Evolutionary conservation across 2,113 vertebrate genomes (phyloP), one percentile per base, ranked within the genome.

Genomic region (Thamnaconus septentrionalis): DNA sequence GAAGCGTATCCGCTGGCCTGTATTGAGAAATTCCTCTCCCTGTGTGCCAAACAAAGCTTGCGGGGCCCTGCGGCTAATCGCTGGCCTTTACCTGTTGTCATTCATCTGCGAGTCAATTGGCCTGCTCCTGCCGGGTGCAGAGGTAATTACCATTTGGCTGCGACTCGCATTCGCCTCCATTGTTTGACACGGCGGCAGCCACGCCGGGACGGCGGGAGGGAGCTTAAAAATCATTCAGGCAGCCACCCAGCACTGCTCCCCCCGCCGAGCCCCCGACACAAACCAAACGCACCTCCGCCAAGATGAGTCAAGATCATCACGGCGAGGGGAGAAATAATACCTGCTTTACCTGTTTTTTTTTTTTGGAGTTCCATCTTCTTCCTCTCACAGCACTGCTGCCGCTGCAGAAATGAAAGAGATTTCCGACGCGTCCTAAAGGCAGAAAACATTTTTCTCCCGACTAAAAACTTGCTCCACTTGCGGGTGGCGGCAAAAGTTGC

Each of bases 121-220:
- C 75, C 80, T 85, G 85, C 72, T 83, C 80, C 81, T 67, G 77
- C 62, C 49, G 76, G 86, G 88, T 81, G 74, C 81, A 81, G 79
- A 81, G 82, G 82, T 88, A 91, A 89, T 89, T 87, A 87, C 66
- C 46, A 78, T 87, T 87, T 88, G 83, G 84, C 85, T 78, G 74
- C 74, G 83, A 79, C 82, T 87, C 73, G 70, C 48, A 63, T 79
- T 72, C 74, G 78, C 71, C 76, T 80, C 70, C 51, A 78, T 85
- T 88, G 87, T 90, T 61, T 80, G 76, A 81, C 68, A 78, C 57
- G 31, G 59, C 48, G 11, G 75, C 71, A 57, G 61, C 67, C 61
- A 54, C 43, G 69, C 75, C 69, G 75, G 78, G 76, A 79, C 79
- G 60, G 77, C 64, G 79, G 76, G 73, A 78, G 53, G 75, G 72